phyloP scores from a whole-genome alignment of 1,140 invertebrate species.

The Pseudoatta argentina region DNA sequence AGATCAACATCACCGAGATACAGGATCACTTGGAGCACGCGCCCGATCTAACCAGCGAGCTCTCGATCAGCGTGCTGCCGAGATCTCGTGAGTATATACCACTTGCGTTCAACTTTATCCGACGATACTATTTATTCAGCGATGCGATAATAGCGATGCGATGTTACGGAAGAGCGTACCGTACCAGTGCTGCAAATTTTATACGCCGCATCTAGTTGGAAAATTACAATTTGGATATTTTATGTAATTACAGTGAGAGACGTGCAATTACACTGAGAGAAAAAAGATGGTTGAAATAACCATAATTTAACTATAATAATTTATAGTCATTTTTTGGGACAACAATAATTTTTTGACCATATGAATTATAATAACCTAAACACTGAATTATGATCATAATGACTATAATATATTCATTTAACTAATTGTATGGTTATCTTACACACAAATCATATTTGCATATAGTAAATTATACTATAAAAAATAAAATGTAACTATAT shows the following conservation, averaged over 20 bases:
- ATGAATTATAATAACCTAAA: too few species aligned
- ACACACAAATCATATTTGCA: too few species aligned
- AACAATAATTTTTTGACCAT: too few species aligned
- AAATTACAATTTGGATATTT: background rate
- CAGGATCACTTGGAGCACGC: slow-evolving; percentile 75
- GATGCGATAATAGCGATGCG: too few species aligned
- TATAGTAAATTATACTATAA: too few species aligned
- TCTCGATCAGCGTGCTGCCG: slow-evolving; percentile 79
- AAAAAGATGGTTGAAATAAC: too few species aligned
- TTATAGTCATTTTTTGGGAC: too few species aligned
- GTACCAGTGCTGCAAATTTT: slow-evolving; percentile 6
- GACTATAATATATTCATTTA: too few species aligned
- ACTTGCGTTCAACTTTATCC: background rate
- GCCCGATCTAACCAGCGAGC: slow-evolving; percentile 58
- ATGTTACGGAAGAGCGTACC: background rate
- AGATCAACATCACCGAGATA: slow-evolving; percentile 76
- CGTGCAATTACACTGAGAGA: background rate
- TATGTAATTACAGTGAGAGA: background rate
- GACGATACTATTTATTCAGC: background rate
- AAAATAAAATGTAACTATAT: too few species aligned
- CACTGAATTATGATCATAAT: too few species aligned
- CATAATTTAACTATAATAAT: too few species aligned
- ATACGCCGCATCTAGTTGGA: background rate
- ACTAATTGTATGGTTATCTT: too few species aligned
- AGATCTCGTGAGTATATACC: slow-evolving; percentile 77